These are phyloP conservation scores for Ranitomeya variabilis DNA, from an alignment of 2,113 vertebrate genomes.

Conservation along the genomic window DNA sequence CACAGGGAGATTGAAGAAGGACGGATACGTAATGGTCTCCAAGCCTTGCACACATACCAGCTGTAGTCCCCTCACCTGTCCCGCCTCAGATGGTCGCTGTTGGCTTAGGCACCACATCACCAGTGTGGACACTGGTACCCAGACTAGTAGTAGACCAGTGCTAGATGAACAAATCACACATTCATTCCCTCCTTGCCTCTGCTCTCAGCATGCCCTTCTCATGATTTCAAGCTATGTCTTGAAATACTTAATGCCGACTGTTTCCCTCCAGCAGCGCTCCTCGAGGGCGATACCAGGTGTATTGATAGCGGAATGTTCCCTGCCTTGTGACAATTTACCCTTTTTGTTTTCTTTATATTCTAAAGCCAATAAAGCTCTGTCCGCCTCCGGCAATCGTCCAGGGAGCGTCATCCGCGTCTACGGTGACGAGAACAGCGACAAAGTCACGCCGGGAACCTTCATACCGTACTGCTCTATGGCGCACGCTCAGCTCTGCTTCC, in stretches of 20 bases:
- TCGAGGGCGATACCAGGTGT: conserved; percentile 73
- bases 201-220: conserved; percentile 77
- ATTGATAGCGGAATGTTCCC: conserved; percentile 46
- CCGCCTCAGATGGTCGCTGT: too few relatives aligned
- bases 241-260: conserved; percentile 75
- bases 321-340: not conserved
- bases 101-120: not conserved
- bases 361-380: conserved; percentile 81
- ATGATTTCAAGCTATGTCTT: conserved; percentile 75
- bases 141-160: conserved; percentile 60
- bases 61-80: too few relatives aligned
- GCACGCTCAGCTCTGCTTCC: conserved; percentile 96
- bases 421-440: conserved; percentile 92
- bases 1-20: too few relatives aligned
- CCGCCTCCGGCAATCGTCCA: conserved; percentile 77
- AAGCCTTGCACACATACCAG: too few relatives aligned
- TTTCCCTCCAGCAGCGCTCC: conserved; percentile 77
- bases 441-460: conserved; percentile 91
- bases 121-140: not conserved
- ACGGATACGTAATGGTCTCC: too few relatives aligned
- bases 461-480: conserved; percentile 98
- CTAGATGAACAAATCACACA: conserved; percentile 79
- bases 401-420: conserved; percentile 90
- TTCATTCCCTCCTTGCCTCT: conserved; percentile 75
- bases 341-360: conserved; percentile 51